Evolutionary conservation across 2,888 invertebrate species (phyloP).

Genomic region (Bellardia bayeri): DNA sequence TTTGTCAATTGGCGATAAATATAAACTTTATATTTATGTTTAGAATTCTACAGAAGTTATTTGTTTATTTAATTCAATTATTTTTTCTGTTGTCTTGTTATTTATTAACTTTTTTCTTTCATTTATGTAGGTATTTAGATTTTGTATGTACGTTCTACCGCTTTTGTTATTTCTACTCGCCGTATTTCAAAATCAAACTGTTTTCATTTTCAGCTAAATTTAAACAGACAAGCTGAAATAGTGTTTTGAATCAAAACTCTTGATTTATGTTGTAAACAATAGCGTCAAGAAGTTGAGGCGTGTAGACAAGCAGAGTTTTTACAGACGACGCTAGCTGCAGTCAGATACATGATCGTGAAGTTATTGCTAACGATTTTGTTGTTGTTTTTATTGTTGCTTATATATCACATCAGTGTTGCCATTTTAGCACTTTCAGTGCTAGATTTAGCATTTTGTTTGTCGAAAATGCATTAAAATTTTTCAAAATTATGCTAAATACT

Average conservation of each 20-base stretch:
- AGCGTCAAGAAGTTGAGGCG: not conserved
- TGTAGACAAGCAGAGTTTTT: not conserved
- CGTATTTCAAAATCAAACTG: slow-evolving; percentile 53
- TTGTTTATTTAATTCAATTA: too few relatives aligned
- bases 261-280: not conserved
- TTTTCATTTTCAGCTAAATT: slow-evolving; percentile 3
- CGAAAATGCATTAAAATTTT: too few relatives aligned
- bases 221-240: not conserved
- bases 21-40: too few relatives aligned
- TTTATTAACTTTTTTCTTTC: not conserved
- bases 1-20: not conserved
- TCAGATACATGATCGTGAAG: slow-evolving; percentile 48
- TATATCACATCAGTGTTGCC: not conserved
- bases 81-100: not conserved
- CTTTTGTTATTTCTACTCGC: slow-evolving; percentile 19
- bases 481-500: too few relatives aligned
- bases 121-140: not conserved
- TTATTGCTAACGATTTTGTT: slow-evolving; percentile 48
- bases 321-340: not conserved
- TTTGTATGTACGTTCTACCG: not conserved
- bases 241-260: too few relatives aligned
- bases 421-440: too few relatives aligned
- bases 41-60: not conserved
- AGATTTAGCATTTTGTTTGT: too few relatives aligned
- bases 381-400: not conserved